phyloP scores from a whole-genome alignment of 2,797 vertebrate species.

The Pangasius mekongensis region DNA sequence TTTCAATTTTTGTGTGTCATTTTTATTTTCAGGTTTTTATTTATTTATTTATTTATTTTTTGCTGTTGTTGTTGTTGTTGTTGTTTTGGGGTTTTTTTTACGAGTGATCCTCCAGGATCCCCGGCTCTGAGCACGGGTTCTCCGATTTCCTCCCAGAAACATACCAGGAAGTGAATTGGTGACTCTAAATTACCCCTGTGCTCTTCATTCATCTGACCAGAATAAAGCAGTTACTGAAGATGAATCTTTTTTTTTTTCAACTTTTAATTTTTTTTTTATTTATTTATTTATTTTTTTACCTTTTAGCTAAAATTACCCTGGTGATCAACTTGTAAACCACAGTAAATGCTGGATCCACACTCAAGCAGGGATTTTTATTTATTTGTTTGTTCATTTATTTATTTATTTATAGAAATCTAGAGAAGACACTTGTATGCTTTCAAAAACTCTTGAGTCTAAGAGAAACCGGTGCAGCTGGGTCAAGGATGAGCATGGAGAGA shows the following conservation, averaged over 20 bases:
- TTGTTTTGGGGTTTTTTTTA: too few relatives aligned
- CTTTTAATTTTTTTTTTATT: background rate
- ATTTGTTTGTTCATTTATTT: background rate
- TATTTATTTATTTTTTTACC: too few relatives aligned
- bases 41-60: background rate
- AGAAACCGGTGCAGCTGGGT: background rate
- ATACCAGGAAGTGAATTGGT: background rate
- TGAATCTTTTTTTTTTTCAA: background rate
- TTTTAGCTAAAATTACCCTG: background rate
- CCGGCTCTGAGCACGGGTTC: background rate
- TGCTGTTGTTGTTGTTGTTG: too few relatives aligned
- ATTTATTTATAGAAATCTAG: background rate
- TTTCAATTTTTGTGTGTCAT: background rate
- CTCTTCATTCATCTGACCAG: background rate
- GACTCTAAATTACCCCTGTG: background rate
- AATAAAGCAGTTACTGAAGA: background rate
- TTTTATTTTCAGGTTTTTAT: background rate
- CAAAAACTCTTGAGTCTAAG: background rate
- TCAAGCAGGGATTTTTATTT: background rate
- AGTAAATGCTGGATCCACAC: background rate
- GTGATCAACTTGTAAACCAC: background rate
- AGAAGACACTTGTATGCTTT: background rate
- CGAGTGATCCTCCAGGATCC: background rate
- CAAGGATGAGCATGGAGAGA: background rate
- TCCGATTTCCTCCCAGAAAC: background rate